phyloP scores from a whole-genome alignment of 2,888 invertebrate genomes.

The Maniola hyperantus region DNA sequence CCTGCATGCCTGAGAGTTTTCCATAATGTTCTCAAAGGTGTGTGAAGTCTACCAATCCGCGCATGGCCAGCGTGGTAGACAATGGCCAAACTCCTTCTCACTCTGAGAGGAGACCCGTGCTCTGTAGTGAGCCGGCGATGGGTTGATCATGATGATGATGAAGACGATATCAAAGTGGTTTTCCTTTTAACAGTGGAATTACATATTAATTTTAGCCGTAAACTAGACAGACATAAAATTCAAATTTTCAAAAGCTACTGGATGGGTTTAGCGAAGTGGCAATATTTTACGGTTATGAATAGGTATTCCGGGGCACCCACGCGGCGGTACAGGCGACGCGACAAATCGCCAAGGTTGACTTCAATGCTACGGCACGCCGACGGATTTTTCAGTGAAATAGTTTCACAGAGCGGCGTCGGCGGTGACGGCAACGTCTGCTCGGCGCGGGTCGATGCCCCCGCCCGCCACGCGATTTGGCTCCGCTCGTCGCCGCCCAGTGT shows the following conservation, averaged over 20 bases:
- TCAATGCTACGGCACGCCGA: conserved; percentile 72
- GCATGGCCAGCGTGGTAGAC: too few relatives aligned
- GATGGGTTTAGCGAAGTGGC: conserved; percentile 57
- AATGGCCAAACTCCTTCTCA: too few relatives aligned
- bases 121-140: too few relatives aligned
- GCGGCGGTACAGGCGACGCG: conserved; percentile 75
- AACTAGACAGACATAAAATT: background rate
- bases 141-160: too few relatives aligned
- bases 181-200: too few relatives aligned
- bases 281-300: conserved; percentile 73
- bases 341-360: conserved; percentile 79
- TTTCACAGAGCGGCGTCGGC: conserved; percentile 69
- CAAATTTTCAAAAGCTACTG: conserved; percentile 28
- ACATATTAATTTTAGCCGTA: background rate
- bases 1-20: too few relatives aligned
- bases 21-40: too few relatives aligned
- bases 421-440: conserved; percentile 80
- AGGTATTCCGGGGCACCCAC: conserved; percentile 68
- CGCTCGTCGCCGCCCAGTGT: conserved; percentile 51
- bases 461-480: conserved; percentile 72
- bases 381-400: conserved; percentile 81
- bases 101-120: too few relatives aligned
- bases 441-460: conserved; percentile 76
- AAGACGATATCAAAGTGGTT: too few relatives aligned
- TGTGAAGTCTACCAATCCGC: too few relatives aligned